Evolutionary conservation across 2,888 invertebrate genomes (phyloP).

Genomic region (Melangyna quadrimaculata): DNA sequence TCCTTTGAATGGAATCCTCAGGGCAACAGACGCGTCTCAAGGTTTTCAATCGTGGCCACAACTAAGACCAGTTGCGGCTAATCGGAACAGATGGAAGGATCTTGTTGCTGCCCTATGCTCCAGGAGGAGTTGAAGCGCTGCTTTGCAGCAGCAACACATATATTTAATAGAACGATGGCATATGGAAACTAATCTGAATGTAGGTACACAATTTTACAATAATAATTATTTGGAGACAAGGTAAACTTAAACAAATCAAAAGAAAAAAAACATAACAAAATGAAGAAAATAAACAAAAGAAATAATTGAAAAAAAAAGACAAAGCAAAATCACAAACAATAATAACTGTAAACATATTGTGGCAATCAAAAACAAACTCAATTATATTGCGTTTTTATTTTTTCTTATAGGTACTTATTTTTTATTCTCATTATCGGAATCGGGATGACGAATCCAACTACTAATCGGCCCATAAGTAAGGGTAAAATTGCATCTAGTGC

Average conservation of each 20-base stretch:
- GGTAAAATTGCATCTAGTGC: constrained; percentile 6
- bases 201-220: no score
- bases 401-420: background rate
- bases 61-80: no score
- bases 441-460: background rate
- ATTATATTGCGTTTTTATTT: background rate
- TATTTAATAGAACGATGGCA: no score
- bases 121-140: no score
- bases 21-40: no score
- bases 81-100: no score
- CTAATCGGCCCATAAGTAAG: background rate
- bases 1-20: no score
- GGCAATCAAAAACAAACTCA: constrained; percentile 11
- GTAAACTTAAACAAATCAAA: background rate
- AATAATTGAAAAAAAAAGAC: background rate
- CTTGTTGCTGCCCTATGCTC: no score
- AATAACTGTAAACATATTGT: background rate
- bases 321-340: background rate
- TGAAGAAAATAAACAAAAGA: background rate
- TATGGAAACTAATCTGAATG: no score
- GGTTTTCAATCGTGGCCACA: no score
- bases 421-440: background rate
- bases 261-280: background rate
- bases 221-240: background rate
- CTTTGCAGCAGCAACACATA: no score